These are phyloP conservation scores for Phocoena phocoena DNA, from an alignment of 2,113 vertebrate genomes.

Conservation along the genomic window DNA sequence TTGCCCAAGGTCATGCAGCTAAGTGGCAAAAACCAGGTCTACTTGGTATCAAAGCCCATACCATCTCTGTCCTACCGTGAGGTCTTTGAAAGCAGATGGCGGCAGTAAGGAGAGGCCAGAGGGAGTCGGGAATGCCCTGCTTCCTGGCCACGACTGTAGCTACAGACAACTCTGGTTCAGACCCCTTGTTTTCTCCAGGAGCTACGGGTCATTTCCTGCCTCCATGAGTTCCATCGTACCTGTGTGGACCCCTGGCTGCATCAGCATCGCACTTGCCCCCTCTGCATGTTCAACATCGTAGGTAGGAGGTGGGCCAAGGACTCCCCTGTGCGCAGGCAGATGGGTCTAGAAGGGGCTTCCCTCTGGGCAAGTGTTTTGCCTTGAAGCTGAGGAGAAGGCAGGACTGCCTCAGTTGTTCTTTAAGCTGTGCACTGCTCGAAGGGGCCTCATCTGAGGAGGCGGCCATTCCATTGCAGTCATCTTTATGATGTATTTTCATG, in stretches of 20 bases:
- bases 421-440: background rate
- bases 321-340: background rate
- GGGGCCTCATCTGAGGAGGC: background rate
- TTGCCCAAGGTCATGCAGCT: background rate
- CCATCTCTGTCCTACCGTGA: background rate
- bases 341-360: background rate
- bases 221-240: conserved; percentile 95
- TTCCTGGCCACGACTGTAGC: background rate
- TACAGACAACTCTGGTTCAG: background rate
- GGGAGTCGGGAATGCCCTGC: background rate
- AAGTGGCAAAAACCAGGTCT: conserved; percentile 12
- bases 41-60: background rate
- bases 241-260: conserved; percentile 98
- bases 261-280: conserved; percentile 95
- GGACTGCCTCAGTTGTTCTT: background rate
- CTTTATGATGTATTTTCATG: background rate
- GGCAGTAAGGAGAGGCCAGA: background rate
- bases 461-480: background rate
- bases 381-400: background rate
- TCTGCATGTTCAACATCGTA: conserved; percentile 99
- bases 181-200: conserved; percentile 85
- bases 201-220: conserved; percentile 95
- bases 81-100: background rate
- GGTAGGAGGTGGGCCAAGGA: conserved; percentile 85
- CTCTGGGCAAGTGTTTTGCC: background rate